Percentiles rank a stretch among this genome's conserved stretches.
Conservation (phyloP, 1,140 invertebrate genomes). For the Panagrolaimus sp. region DNA sequence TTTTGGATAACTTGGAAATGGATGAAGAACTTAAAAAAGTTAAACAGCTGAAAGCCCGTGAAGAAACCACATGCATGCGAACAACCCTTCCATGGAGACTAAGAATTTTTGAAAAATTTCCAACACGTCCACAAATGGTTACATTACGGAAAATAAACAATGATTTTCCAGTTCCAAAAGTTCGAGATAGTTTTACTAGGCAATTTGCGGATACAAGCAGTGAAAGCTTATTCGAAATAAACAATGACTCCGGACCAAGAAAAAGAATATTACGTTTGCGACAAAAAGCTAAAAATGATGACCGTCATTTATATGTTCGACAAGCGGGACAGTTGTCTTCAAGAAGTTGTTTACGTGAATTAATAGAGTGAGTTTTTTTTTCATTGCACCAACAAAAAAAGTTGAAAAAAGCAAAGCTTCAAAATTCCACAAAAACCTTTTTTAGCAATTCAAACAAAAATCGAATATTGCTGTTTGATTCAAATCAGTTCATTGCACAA, state of each 20-base stretch:
- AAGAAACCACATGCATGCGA: constrained; percentile 85
- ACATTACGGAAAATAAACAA: constrained; percentile 86
- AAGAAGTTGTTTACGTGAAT: constrained; percentile 28
- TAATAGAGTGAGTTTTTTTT: constrained; percentile 43
- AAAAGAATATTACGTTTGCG: constrained; percentile 9
- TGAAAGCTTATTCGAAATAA: constrained; percentile 43
- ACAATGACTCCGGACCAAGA: not conserved
- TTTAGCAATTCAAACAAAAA: constrained; percentile 47
- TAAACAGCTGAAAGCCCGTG: constrained; percentile 66
- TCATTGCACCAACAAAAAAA: not conserved
- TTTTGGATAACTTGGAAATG: constrained; percentile 96
- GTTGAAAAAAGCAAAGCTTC: not conserved
- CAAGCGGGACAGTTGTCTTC: constrained; percentile 45
- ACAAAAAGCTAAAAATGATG: not conserved
- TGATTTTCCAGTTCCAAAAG: constrained; percentile 90
- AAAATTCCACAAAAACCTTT: no score
- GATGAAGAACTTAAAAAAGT: constrained; percentile 99
- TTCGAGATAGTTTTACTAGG: constrained; percentile 95
- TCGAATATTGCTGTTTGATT: constrained; percentile 35
- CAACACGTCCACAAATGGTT: constrained; percentile 96
- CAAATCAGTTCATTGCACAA: constrained; percentile 40
- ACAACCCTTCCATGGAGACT: constrained; percentile 81
- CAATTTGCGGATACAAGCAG: constrained; percentile 72
- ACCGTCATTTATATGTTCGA: constrained; percentile 28
- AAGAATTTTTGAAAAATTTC: constrained; percentile 96